Conservation (phyloP, 2,113 vertebrate species). For the Uria aalge region DNA sequence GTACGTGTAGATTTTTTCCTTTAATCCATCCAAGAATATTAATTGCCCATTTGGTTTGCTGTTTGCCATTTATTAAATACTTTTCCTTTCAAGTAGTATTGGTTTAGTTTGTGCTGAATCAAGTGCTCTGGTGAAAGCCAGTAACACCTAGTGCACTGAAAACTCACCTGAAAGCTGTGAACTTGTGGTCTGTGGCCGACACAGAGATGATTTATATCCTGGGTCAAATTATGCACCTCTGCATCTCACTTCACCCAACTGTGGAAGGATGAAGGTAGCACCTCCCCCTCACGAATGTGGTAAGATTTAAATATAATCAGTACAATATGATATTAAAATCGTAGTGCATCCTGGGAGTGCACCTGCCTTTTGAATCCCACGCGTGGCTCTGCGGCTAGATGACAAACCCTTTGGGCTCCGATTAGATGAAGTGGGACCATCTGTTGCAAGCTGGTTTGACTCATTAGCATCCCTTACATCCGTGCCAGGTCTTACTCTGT, state of each 20-base stretch:
- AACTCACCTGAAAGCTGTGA: background rate
- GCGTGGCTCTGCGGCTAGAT: background rate
- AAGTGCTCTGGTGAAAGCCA: background rate
- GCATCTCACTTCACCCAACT: background rate
- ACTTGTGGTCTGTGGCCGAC: background rate
- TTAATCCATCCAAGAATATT: background rate
- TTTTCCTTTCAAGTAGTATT: background rate
- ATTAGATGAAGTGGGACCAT: background rate
- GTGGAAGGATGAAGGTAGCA: background rate
- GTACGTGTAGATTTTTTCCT: background rate
- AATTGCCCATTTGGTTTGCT: background rate
- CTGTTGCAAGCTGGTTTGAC: background rate
- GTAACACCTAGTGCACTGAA: background rate
- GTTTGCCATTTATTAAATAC: background rate
- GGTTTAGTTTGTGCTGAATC: background rate
- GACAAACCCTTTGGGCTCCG: background rate
- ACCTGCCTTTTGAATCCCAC: background rate
- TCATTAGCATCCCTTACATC: background rate
- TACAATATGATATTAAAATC: background rate
- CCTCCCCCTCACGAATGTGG: background rate
- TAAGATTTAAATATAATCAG: background rate
- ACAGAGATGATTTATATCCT: background rate
- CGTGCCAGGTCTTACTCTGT: background rate
- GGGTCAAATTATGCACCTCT: background rate
- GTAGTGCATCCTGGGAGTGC: background rate